Evolutionary conservation across 1,140 invertebrate species (phyloP).

Genomic region (Procambarus virginalis): DNA sequence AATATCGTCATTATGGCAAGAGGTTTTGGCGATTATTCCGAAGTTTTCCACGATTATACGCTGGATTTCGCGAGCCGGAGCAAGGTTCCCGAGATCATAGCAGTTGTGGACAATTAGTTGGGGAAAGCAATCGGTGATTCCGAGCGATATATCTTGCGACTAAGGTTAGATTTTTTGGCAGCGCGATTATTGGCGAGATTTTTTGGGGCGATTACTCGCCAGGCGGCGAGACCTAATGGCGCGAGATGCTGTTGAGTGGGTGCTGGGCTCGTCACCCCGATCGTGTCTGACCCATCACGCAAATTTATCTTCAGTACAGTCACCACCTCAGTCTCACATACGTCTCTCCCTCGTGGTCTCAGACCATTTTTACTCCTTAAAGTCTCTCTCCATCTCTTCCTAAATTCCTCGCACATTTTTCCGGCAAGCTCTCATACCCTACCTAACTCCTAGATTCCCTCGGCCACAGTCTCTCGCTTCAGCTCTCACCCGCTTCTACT

Average conservation of each 20-base stretch:
- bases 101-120: not conserved
- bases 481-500: no score
- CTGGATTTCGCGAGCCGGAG: not conserved
- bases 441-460: no score
- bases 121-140: no score
- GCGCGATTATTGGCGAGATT: conserved; percentile 3
- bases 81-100: not conserved
- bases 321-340: conserved; percentile 1
- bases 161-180: conserved; percentile 6
- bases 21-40: conserved; percentile 38
- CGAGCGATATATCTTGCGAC: not conserved
- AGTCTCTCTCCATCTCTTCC: not conserved
- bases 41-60: conserved; percentile 27
- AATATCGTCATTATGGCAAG: conserved; percentile 63
- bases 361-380: no score
- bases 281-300: not conserved
- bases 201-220: not conserved
- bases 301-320: conserved; percentile 16
- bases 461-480: no score
- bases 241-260: conserved; percentile 27
- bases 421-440: no score
- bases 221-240: conserved; percentile 31
- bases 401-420: not conserved
- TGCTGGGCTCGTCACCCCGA: conserved; percentile 13
- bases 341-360: not conserved